phyloP scores from a whole-genome alignment of 2,888 invertebrate species.

The Pteria penguin region DNA sequence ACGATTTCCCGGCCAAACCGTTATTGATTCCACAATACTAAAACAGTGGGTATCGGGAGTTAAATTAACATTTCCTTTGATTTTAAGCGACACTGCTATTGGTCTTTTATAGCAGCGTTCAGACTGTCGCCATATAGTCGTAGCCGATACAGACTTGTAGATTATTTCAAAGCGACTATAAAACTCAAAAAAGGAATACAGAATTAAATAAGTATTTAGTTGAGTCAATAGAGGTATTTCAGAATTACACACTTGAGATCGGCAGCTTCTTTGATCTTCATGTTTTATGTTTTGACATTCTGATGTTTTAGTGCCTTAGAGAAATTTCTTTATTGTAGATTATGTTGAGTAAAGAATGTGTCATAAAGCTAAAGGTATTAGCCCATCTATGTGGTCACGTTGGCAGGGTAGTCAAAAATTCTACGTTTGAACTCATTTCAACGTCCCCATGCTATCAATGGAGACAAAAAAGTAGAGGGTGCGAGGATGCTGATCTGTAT shows the following conservation, averaged over 20 bases:
- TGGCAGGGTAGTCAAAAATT: too few relatives aligned
- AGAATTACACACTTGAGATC: neutral
- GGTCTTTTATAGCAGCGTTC: neutral
- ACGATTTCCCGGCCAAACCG: neutral
- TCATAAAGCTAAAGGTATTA: too few relatives aligned
- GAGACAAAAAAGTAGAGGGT: too few relatives aligned
- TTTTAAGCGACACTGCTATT: neutral
- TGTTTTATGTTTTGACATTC: too few relatives aligned
- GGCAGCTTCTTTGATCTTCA: neutral
- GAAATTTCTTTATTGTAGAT: too few relatives aligned
- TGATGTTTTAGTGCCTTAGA: too few relatives aligned
- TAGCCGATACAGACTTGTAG: neutral
- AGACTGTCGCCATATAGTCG: neutral
- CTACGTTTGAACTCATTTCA: too few relatives aligned
- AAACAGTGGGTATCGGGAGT: neutral
- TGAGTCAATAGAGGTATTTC: neutral
- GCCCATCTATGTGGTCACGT: too few relatives aligned
- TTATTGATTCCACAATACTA: neutral
- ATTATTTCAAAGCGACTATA: neutral
- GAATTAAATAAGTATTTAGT: neutral
- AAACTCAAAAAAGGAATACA: neutral
- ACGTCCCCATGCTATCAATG: too few relatives aligned
- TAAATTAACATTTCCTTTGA: neutral
- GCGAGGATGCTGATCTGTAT: too few relatives aligned
- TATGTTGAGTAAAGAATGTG: too few relatives aligned